Conservation (phyloP, 2,888 invertebrate genomes). For the Dysmachus trigonus region DNA sequence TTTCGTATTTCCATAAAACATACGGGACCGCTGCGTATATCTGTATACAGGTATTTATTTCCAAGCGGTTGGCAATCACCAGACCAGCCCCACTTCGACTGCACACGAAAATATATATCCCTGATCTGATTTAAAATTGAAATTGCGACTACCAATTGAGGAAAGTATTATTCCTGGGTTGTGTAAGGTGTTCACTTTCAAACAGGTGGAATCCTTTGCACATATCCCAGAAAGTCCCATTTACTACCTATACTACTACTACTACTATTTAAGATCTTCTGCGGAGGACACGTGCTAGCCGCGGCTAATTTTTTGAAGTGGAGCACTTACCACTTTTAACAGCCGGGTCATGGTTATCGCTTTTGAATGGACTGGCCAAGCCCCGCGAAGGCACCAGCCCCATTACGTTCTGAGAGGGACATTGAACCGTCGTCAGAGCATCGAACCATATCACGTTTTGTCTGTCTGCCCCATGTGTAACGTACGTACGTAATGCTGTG, state of each 20-base stretch:
- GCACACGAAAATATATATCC: slow-evolving; percentile 13
- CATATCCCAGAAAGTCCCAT: neutral
- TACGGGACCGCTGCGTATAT: neutral
- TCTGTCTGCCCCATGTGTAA: neutral
- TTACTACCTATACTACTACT: too few relatives aligned
- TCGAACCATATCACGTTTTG: slow-evolving; percentile 43
- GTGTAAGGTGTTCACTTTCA: neutral
- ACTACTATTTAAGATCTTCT: too few relatives aligned
- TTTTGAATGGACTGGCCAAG: slow-evolving; percentile 8
- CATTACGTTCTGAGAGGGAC: slow-evolving; percentile 26
- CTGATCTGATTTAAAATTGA: slow-evolving; percentile 17
- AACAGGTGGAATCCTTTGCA: neutral
- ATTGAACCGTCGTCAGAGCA: slow-evolving; percentile 31
- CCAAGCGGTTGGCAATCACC: neutral
- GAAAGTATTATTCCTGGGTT: neutral
- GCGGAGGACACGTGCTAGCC: neutral
- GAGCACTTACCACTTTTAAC: neutral
- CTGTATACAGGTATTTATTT: neutral
- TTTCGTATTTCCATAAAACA: slow-evolving; percentile 19
- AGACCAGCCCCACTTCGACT: neutral
- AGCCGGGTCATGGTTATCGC: slow-evolving; percentile 9
- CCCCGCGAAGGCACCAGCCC: neutral
- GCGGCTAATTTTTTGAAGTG: neutral
- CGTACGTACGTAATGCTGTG: neutral
- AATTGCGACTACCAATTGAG: neutral